phyloP scores from a whole-genome alignment of 2,888 invertebrate species.

The Lottia scabra region DNA sequence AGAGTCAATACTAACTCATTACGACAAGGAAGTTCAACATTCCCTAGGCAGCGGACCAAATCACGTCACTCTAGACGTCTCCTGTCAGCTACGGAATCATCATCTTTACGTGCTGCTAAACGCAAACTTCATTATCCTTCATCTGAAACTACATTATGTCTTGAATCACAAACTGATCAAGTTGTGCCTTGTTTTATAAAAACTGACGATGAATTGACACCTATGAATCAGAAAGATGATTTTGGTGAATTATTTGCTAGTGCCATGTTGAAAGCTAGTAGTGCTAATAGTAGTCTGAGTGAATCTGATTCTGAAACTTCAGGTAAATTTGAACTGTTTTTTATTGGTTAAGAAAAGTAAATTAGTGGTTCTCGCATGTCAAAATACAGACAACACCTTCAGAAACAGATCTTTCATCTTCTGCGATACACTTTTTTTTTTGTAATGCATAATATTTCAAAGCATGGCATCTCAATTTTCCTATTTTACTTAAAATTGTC shows the following conservation, averaged over 20 bases:
- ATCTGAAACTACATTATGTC: neutral
- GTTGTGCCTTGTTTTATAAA: constrained; percentile 36
- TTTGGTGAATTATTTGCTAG: constrained; percentile 31
- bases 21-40: constrained; percentile 33
- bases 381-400: too few relatives aligned
- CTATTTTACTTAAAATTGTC: neutral
- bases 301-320: constrained; percentile 39
- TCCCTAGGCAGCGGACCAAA: constrained; percentile 39
- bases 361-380: neutral
- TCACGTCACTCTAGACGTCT: constrained; percentile 33
- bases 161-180: neutral
- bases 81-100: constrained; percentile 34
- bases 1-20: constrained; percentile 8
- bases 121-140: constrained; percentile 45
- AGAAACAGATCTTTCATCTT: too few relatives aligned
- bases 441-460: too few relatives aligned
- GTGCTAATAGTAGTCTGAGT: constrained; percentile 29
- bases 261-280: constrained; percentile 40
- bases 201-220: constrained; percentile 34
- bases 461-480: too few relatives aligned
- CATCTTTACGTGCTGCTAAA: constrained; percentile 39
- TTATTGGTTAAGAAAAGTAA: neutral
- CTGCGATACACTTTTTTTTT: too few relatives aligned
- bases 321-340: constrained; percentile 21
- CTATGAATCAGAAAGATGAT: constrained; percentile 24